Evolutionary conservation across 2,113 vertebrate species (phyloP), one percentile per base, ranked within the genome.

Genomic region (Onychostruthus taczanowskii): DNA sequence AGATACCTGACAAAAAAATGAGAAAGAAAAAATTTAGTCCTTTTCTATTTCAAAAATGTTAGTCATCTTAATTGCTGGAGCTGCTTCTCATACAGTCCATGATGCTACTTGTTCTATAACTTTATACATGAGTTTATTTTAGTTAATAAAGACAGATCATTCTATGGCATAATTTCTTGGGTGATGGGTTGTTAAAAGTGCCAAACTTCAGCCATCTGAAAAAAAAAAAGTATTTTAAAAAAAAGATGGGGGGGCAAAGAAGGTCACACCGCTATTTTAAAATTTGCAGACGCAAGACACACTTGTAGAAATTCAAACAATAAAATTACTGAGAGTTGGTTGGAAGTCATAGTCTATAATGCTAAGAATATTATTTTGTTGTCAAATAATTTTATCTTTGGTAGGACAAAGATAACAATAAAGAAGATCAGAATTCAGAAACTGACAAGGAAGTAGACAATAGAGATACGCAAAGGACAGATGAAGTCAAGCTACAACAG

Each of bases 401-500:
- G 5, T 92, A 98, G 97, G 98, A 98, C 79, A 98, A 97, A 84
- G 97, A 98, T 84, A 96, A 97, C 43, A 94, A 75, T 95, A 97
- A 98, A 94, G 98, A 98, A 33, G 96, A 97, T 79, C 94, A 53
- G 87, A 97, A 85, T 97, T 96, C 92, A 43, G 97, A 95, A 52
- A 98, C 97, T n/a, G 97, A 97, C 84, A 97, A 98, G 90, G 98
- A 97, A 75, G 82, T 70, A 56, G 97, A 98, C 53, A 97, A 86
- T 56, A 98, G 98, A 14, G 96, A 97, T 31, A 90, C 97, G 2
- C 35, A 98, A 97, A 95, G 98, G 98, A 94, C 70, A 93, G 98
- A 96, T 67, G 94, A 98, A 94, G 93, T 92, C 84, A 95, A 96
- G 64, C 92, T 97, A 31, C 98, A 98, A 37, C 98, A 99, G 74